Conservation (phyloP, 1,140 invertebrate species). For the Pseudomyrmex dendroicus region DNA sequence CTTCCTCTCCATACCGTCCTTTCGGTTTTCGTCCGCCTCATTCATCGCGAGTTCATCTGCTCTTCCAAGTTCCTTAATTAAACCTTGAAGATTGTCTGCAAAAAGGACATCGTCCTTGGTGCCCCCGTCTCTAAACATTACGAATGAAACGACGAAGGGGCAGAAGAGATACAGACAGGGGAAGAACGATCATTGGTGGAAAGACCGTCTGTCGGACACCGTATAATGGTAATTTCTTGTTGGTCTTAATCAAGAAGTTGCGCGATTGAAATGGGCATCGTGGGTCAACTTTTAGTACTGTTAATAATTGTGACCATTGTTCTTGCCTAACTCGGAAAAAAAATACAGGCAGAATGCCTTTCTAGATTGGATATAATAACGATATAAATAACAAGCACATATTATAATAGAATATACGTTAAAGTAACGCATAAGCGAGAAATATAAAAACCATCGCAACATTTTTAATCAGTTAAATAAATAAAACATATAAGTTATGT, state of each 20-base stretch:
- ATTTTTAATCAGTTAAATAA: too few relatives aligned
- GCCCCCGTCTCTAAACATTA: conserved; percentile 67
- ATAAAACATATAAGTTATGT: too few relatives aligned
- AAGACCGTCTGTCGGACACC: conserved; percentile 66
- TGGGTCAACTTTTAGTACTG: conserved; percentile 16
- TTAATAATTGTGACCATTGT: conserved; percentile 56
- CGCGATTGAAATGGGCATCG: conserved; percentile 60
- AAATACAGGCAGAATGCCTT: neutral
- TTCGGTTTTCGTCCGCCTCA: conserved; percentile 69
- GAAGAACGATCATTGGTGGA: conserved; percentile 31
- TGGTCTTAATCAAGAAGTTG: conserved; percentile 69
- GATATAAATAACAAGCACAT: neutral
- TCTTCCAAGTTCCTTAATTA: conserved; percentile 84
- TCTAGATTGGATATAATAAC: neutral
- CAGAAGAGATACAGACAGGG: conserved; percentile 54
- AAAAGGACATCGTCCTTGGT: conserved; percentile 82
- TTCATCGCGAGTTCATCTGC: conserved; percentile 83
- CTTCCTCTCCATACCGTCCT: conserved; percentile 14
- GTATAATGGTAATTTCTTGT: conserved; percentile 71
- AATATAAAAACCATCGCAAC: neutral
- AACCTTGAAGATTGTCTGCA: conserved; percentile 84
- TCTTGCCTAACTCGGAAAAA: conserved; percentile 27
- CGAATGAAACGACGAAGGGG: conserved; percentile 63
- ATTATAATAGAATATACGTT: too few relatives aligned
- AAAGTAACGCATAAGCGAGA: neutral